Evolutionary conservation across 23 tunicate species (phyloP).

Genomic region (Styela plicata): DNA sequence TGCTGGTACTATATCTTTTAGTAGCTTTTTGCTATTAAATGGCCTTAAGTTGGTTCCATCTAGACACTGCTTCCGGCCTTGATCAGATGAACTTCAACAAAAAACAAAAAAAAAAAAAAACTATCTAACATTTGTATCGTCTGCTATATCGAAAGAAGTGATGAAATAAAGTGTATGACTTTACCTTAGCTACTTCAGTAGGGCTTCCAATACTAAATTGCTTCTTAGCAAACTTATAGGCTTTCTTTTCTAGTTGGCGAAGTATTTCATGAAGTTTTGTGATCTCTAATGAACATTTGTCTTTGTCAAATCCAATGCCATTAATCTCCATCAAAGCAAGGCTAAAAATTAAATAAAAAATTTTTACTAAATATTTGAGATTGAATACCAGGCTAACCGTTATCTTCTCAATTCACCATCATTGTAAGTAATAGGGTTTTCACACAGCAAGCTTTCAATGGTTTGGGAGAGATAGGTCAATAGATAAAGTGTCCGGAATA

Average conservation of each 20-base stretch:
- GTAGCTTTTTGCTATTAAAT: no score
- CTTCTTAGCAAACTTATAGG: conserved; percentile 53
- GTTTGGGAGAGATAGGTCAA: neutral
- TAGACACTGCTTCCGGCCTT: no score
- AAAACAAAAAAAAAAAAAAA: no score
- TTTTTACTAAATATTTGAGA: neutral
- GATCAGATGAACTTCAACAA: no score
- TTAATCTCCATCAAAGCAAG: conserved; percentile 52
- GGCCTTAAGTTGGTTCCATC: no score
- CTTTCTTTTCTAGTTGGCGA: conserved; percentile 42
- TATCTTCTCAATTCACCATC: no score
- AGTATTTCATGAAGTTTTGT: conserved; percentile 15
- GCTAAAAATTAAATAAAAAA: conserved; percentile 38
- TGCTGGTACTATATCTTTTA: no score
- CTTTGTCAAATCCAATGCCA: conserved; percentile 46
- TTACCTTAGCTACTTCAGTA: conserved; percentile 54
- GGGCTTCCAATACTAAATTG: conserved; percentile 64
- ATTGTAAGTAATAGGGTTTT: neutral
- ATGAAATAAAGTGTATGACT: no score
- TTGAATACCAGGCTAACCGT: no score
- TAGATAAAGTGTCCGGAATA: no score
- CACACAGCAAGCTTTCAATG: neutral
- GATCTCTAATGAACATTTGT: conserved; percentile 21
- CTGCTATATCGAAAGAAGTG: no score
- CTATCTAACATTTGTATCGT: no score